Evolutionary conservation across 2,888 invertebrate species (phyloP).

Genomic region (Herminia tarsipennalis): DNA sequence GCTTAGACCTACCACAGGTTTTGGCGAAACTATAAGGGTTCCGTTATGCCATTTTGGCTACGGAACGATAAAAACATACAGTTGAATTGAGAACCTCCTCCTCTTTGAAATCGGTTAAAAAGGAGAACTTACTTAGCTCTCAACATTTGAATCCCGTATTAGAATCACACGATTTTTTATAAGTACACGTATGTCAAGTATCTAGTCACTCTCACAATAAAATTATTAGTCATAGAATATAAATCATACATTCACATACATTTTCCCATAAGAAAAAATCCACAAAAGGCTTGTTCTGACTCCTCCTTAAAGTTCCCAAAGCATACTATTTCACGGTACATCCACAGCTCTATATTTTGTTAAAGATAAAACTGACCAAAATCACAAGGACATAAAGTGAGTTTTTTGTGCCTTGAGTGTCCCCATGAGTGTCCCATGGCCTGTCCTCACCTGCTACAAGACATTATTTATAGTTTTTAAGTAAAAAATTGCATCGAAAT

Average conservation of each 20-base stretch:
- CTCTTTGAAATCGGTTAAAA: too few relatives aligned
- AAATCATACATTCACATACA: not conserved
- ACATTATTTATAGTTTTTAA: conserved; percentile 78
- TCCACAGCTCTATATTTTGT: conserved; percentile 75
- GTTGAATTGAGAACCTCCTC: too few relatives aligned
- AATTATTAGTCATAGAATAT: too few relatives aligned
- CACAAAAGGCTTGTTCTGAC: conserved; percentile 8
- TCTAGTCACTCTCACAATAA: too few relatives aligned
- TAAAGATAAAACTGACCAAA: conserved; percentile 79
- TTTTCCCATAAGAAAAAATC: not conserved
- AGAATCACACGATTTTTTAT: too few relatives aligned
- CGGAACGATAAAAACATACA: too few relatives aligned
- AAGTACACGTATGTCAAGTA: too few relatives aligned
- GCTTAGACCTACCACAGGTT: too few relatives aligned
- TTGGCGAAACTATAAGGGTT: too few relatives aligned
- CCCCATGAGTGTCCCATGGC: conserved; percentile 27
- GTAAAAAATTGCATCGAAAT: conserved; percentile 44
- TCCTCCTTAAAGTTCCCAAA: conserved; percentile 50
- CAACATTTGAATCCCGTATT: too few relatives aligned
- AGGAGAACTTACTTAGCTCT: too few relatives aligned
- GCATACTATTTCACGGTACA: conserved; percentile 77
- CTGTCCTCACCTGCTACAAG: conserved; percentile 76
- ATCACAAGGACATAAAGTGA: conserved; percentile 78
- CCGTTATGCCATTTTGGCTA: too few relatives aligned
- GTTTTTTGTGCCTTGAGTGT: conserved; percentile 63